These are phyloP conservation scores for Darwinula stevensoni DNA, from an alignment of 2,888 invertebrate genomes.

Conservation along the genomic window DNA sequence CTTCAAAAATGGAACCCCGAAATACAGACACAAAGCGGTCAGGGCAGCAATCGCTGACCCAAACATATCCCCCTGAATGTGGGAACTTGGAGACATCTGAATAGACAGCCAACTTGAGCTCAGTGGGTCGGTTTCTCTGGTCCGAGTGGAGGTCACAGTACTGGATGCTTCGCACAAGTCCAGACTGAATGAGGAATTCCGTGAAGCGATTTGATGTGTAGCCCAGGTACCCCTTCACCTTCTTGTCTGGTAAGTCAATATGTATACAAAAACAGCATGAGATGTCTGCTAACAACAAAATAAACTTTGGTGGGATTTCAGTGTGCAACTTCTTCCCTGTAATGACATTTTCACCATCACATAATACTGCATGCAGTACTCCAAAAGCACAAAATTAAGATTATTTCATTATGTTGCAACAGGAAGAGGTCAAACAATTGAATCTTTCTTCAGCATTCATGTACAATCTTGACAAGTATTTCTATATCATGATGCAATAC, in stretches of 20 bases:
- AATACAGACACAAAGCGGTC: conserved; percentile 59
- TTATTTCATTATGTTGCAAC: no score
- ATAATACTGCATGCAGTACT: no score
- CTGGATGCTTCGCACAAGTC: background rate
- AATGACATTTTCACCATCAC: no score
- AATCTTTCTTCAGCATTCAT: no score
- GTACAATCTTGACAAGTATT: no score
- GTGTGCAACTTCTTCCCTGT: no score
- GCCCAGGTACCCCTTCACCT: background rate
- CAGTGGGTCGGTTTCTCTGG: background rate
- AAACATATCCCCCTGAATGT: conserved; percentile 46
- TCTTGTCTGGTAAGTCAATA: background rate
- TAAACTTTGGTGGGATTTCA: no score
- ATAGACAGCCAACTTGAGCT: background rate
- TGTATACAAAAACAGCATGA: background rate
- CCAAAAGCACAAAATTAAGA: no score
- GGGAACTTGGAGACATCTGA: background rate
- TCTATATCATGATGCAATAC: no score
- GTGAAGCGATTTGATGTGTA: background rate
- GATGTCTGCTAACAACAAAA: no score
- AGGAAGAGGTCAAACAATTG: no score
- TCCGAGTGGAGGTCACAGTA: background rate
- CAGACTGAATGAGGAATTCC: background rate
- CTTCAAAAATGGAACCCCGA: conserved; percentile 57
- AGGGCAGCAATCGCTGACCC: conserved; percentile 65